Percentiles rank a stretch among this genome's conserved stretches.
phyloP scores from a whole-genome alignment of 2,113 vertebrate species.

The Campylorhamphus procurvoides region DNA sequence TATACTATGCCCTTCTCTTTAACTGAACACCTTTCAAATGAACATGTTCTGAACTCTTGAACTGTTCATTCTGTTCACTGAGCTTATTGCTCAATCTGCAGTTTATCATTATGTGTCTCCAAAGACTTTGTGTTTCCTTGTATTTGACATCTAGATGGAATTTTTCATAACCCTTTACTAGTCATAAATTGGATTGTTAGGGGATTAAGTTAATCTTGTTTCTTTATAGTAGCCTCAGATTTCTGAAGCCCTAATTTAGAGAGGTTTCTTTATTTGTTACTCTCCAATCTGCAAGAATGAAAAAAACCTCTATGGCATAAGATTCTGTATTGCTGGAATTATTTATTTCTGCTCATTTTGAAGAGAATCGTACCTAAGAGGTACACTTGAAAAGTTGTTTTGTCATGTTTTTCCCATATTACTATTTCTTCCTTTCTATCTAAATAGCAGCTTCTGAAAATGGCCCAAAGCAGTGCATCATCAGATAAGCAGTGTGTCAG shows the following conservation, averaged over 20 bases:
- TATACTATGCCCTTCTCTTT: constrained; percentile 72
- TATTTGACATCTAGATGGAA: constrained; percentile 71
- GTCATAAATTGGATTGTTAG: constrained; percentile 80
- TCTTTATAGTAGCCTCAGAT: constrained; percentile 65
- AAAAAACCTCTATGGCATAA: not conserved
- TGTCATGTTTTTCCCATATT: constrained; percentile 55
- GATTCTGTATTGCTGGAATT: constrained; percentile 41
- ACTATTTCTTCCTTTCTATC: constrained; percentile 53
- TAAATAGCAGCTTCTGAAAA: constrained; percentile 35
- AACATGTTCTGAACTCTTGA: constrained; percentile 80
- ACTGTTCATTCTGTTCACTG: constrained; percentile 70
- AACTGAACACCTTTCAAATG: constrained; percentile 76
- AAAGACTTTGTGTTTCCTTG: constrained; percentile 73
- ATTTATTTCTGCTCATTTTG: constrained; percentile 73
- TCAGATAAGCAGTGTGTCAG: not conserved
- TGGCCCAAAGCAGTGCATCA: constrained; percentile 1
- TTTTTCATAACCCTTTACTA: constrained; percentile 78
- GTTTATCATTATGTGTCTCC: constrained; percentile 78
- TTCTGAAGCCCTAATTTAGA: constrained; percentile 73
- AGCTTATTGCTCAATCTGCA: constrained; percentile 69
- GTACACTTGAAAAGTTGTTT: constrained; percentile 67
- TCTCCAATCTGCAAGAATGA: constrained; percentile 35
- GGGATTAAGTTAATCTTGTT: constrained; percentile 75
- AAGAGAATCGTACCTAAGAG: constrained; percentile 68
- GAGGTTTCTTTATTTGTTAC: constrained; percentile 50